Evolutionary conservation across 2,797 vertebrate genomes (phyloP).

Genomic region (Scyliorhinus canicula): DNA sequence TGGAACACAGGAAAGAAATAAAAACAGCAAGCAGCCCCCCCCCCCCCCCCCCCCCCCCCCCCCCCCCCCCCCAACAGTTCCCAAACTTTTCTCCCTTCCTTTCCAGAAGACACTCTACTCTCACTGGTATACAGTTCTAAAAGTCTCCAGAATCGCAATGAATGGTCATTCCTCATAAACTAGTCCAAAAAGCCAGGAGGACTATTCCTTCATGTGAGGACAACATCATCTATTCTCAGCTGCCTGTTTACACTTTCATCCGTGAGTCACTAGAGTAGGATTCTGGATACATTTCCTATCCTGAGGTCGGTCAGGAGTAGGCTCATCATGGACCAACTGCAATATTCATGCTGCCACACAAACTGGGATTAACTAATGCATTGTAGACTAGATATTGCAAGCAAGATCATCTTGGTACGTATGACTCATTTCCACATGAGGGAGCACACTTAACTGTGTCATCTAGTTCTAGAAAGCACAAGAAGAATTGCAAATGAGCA

Average conservation of each 20-base stretch:
- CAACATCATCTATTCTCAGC: not conserved
- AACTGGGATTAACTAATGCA: not conserved
- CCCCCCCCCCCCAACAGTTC: no score
- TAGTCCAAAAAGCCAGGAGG: not conserved
- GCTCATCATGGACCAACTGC: not conserved
- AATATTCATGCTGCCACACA: not conserved
- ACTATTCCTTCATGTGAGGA: not conserved
- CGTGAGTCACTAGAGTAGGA: not conserved
- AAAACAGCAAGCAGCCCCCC: not conserved
- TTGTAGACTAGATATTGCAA: not conserved
- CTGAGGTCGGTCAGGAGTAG: not conserved
- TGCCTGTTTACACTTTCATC: not conserved
- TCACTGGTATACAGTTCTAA: not conserved
- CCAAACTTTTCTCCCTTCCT: not conserved
- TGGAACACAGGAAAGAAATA: not conserved
- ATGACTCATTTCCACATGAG: not conserved
- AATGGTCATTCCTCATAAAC: not conserved
- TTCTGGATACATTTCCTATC: not conserved
- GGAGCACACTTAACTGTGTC: not conserved
- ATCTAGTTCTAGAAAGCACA: not conserved
- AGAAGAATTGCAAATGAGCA: not conserved
- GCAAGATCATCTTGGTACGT: not conserved
- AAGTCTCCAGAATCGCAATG: not conserved
- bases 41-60: no score
- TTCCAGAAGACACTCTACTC: not conserved